phyloP scores from a whole-genome alignment of 2,888 invertebrate species.

The Eristalis pertinax region DNA sequence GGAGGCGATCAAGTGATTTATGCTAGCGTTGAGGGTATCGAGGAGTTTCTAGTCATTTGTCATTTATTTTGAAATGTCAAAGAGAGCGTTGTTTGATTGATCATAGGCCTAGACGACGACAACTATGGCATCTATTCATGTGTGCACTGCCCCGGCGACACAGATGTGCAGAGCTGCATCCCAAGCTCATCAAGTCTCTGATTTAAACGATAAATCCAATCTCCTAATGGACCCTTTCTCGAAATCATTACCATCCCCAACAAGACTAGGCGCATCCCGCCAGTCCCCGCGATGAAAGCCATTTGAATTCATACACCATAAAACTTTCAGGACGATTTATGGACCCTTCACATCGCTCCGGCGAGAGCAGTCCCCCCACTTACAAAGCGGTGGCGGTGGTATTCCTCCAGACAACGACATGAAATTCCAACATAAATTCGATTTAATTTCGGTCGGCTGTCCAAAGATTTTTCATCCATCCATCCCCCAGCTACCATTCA shows the following conservation, averaged over 20 bases:
- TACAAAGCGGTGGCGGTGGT: neutral
- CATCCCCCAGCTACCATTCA: neutral
- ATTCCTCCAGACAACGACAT: conserved; percentile 31
- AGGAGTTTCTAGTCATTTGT: neutral
- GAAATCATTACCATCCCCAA: conserved; percentile 2
- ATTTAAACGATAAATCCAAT: neutral
- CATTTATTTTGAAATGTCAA: neutral
- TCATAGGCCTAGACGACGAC: too few species aligned
- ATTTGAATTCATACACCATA: conserved; percentile 55
- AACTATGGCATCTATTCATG: too few species aligned
- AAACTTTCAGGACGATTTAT: conserved; percentile 59
- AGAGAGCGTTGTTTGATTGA: too few species aligned
- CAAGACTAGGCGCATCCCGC: neutral
- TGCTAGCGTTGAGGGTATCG: conserved; percentile 18
- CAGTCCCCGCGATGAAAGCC: conserved; percentile 29
- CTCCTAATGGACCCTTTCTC: neutral
- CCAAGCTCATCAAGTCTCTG: neutral
- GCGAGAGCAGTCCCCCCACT: neutral
- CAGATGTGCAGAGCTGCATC: too few species aligned
- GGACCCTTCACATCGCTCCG: neutral
- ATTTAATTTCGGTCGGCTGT: conserved; percentile 50
- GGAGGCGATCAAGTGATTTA: conserved; percentile 50
- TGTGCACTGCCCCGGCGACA: too few species aligned
- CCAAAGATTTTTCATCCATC: conserved; percentile 26
- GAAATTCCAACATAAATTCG: conserved; percentile 63